Conservation (phyloP, 1,140 invertebrate species). For the Planococcus citri region DNA sequence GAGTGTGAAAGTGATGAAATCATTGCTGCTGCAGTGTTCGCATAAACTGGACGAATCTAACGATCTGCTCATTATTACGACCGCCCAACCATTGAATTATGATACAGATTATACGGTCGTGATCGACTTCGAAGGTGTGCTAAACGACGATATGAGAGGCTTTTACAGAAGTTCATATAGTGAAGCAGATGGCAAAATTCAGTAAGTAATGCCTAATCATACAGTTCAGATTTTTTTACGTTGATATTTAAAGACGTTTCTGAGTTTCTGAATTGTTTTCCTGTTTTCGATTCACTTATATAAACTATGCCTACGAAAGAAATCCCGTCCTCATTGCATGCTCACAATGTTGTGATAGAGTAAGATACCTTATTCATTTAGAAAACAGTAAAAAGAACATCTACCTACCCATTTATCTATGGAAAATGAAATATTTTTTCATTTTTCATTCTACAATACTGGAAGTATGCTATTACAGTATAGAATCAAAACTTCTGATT, state of each 20-base stretch:
- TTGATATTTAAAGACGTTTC: too few relatives aligned
- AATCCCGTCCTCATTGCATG: too few relatives aligned
- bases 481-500: too few relatives aligned
- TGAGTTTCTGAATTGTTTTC: not conserved
- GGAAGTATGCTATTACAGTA: too few relatives aligned
- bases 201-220: too few relatives aligned
- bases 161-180: conserved; percentile 25
- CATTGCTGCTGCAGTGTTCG: not conserved
- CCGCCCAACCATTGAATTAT: not conserved
- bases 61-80: not conserved
- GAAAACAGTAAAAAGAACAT: too few relatives aligned
- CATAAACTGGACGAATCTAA: not conserved
- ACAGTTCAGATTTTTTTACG: too few relatives aligned
- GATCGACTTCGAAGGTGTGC: conserved; percentile 22
- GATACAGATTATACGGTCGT: conserved; percentile 16
- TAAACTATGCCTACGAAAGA: not conserved
- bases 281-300: not conserved
- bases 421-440: too few relatives aligned
- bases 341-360: too few relatives aligned
- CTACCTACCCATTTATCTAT: too few relatives aligned
- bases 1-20: not conserved
- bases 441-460: too few relatives aligned
- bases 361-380: too few relatives aligned
- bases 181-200: conserved; percentile 27
- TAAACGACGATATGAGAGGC: conserved; percentile 25